Percentiles rank a stretch among this genome's conserved stretches.
These are phyloP conservation scores for Heliothis subflexa DNA, from an alignment of 1,140 invertebrate species.

Conservation along the genomic window DNA sequence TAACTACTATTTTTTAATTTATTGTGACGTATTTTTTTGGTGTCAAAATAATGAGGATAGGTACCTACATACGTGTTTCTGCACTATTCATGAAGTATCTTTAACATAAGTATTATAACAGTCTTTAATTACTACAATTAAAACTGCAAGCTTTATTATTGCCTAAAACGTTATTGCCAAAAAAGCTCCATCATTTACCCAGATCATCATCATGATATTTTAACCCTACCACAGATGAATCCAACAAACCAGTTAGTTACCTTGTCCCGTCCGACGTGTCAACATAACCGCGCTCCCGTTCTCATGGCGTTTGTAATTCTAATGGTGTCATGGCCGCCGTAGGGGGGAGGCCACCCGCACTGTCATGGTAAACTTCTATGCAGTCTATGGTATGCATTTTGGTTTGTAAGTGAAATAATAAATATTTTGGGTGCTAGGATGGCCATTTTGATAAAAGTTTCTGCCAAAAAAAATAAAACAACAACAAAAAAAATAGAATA, in stretches of 20 bases:
- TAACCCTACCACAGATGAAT: background rate
- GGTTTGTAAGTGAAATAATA: background rate
- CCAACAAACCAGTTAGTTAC: background rate
- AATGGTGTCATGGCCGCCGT: conserved; percentile 32
- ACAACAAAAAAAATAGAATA: too few relatives aligned
- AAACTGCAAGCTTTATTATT: too few relatives aligned
- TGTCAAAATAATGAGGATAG: background rate
- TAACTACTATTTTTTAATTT: background rate
- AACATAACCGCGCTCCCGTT: conserved; percentile 4
- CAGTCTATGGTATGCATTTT: background rate
- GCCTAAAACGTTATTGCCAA: too few relatives aligned
- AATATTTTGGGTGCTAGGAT: background rate
- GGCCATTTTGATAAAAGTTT: too few relatives aligned
- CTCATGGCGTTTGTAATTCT: conserved; percentile 16
- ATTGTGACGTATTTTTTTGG: background rate
- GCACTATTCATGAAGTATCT: background rate
- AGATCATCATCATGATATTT: too few relatives aligned
- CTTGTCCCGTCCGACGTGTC: background rate
- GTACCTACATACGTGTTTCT: background rate
- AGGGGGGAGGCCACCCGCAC: conserved; percentile 7
- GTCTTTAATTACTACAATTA: too few relatives aligned
- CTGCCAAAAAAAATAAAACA: too few relatives aligned
- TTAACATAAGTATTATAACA: too few relatives aligned
- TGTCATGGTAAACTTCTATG: conserved; percentile 5
- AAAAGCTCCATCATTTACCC: too few relatives aligned